Percentiles rank a stretch among this genome's conserved stretches.
These are phyloP conservation scores for Oxyteleia sp. DNA, from an alignment of 2,888 invertebrate species.

Conservation along the genomic window DNA sequence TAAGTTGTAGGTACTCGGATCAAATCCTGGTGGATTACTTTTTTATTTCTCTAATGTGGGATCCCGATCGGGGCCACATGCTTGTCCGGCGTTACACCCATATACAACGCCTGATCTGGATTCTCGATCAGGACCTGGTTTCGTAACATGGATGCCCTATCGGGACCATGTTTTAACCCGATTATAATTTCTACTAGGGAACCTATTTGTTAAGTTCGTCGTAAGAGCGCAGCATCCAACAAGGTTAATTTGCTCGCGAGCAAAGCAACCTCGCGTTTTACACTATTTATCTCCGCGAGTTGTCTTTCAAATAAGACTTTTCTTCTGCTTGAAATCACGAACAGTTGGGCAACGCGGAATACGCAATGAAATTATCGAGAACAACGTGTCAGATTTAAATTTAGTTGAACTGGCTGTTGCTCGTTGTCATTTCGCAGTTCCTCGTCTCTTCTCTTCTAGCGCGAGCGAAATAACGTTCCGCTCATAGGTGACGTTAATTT, in stretches of 20 bases:
- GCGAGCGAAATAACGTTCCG: constrained; percentile 39
- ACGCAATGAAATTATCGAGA: constrained; percentile 59
- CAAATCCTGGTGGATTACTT: too few relatives aligned
- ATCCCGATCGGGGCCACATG: too few relatives aligned
- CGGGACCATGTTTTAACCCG: too few relatives aligned
- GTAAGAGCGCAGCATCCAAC: constrained; percentile 9
- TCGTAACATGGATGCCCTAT: too few relatives aligned
- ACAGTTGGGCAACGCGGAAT: constrained; percentile 39
- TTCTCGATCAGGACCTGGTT: too few relatives aligned
- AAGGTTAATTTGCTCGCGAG: constrained; percentile 32
- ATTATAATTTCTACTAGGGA: too few relatives aligned
- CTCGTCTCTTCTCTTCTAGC: constrained; percentile 20
- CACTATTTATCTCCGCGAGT: constrained; percentile 36
- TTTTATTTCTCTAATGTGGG: too few relatives aligned
- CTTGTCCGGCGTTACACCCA: too few relatives aligned
- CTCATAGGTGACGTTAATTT: constrained; percentile 74
- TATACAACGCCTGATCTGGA: too few relatives aligned
- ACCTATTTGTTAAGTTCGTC: neutral
- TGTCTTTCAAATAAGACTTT: constrained; percentile 38
- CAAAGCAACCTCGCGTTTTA: constrained; percentile 6
- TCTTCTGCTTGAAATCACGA: constrained; percentile 31
- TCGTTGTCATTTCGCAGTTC: constrained; percentile 35
- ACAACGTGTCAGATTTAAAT: constrained; percentile 57
- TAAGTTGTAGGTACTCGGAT: too few relatives aligned
- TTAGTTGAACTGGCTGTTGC: constrained; percentile 48